A percentile compares a stretch with the other conserved stretches of the same genome.
Evolutionary conservation across 2,113 vertebrate species (phyloP).

Genomic region (Poicephalus meyeri): DNA sequence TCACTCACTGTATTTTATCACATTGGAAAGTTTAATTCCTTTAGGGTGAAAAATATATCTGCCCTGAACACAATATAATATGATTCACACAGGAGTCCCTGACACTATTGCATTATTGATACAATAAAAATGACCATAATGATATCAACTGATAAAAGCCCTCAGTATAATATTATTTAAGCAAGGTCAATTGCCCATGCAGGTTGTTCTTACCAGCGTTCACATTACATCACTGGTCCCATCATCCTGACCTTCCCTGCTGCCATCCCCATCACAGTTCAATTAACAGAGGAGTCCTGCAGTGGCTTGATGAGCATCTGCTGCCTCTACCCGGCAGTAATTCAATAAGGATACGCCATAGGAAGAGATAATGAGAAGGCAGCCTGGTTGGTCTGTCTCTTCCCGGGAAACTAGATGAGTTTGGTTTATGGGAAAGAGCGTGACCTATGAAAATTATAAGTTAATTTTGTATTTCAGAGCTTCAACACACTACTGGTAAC

Average conservation of each 20-base stretch:
- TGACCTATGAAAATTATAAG: slow-evolving; percentile 69
- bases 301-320: slow-evolving; percentile 89
- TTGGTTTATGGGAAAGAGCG: slow-evolving; percentile 63
- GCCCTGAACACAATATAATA: neutral
- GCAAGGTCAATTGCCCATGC: slow-evolving; percentile 50
- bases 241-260: slow-evolving; percentile 86
- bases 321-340: slow-evolving; percentile 87
- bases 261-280: slow-evolving; percentile 88
- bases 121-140: neutral
- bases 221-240: slow-evolving; percentile 75
- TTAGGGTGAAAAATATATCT: neutral
- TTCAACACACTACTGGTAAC: neutral
- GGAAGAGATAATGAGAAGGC: slow-evolving; percentile 79
- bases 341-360: slow-evolving; percentile 82
- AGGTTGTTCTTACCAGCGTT: slow-evolving; percentile 69
- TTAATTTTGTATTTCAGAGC: slow-evolving; percentile 42
- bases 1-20: neutral
- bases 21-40: neutral
- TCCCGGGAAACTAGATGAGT: slow-evolving; percentile 76
- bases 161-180: neutral
- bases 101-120: neutral
- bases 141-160: neutral
- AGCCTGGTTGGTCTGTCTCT: slow-evolving; percentile 73
- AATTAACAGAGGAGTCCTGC: slow-evolving; percentile 86
- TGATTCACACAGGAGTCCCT: neutral